Evolutionary conservation across 37 sponge, comb jelly and placozoan species (phyloP).

Genomic region (Bolinopsis microptera): DNA sequence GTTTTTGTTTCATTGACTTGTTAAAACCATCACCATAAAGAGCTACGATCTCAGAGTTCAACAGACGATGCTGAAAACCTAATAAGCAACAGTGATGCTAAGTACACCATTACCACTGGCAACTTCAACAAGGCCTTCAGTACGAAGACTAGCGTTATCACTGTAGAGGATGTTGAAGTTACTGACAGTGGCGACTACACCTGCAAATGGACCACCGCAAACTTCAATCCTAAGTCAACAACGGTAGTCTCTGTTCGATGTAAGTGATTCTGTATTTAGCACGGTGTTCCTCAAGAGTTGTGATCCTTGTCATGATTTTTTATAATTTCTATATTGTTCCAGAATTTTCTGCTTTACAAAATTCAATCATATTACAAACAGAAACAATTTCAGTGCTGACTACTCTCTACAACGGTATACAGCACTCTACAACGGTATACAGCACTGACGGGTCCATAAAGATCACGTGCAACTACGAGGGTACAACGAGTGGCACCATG

Average conservation of each 20-base stretch:
- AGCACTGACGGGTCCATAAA: not conserved
- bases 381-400: not conserved
- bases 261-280: not conserved
- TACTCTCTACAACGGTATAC: no score
- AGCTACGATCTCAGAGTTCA: not conserved
- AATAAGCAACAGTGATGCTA: not conserved
- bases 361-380: no score
- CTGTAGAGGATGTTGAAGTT: not conserved
- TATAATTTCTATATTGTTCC: no score
- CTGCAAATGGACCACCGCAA: not conserved
- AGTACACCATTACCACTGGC: not conserved
- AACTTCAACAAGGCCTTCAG: no score
- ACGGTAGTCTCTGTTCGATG: not conserved
- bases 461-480: not conserved
- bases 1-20: no score
- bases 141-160: not conserved
- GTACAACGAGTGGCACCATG: not conserved
- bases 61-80: not conserved
- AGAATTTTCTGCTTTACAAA: no score
- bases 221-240: not conserved
- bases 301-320: no score
- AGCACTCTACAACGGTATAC: not conserved
- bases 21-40: no score
- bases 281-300: no score
- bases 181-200: not conserved